phyloP scores from a whole-genome alignment of 2,797 vertebrate species.

The Xyrichtys novacula region DNA sequence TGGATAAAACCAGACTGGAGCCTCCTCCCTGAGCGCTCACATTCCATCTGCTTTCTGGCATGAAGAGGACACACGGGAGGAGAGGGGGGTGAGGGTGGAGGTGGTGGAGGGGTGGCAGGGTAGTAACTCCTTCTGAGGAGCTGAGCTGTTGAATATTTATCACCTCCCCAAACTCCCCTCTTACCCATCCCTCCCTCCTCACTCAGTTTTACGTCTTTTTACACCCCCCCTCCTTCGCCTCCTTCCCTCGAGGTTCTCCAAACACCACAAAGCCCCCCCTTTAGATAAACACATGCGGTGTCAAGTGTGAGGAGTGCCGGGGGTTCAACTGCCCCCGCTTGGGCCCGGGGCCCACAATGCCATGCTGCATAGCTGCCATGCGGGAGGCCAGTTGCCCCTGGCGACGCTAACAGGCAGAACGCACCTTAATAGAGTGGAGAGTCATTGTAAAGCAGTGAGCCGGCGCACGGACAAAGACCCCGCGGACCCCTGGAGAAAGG shows the following conservation, averaged over 20 bases:
- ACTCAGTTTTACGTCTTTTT: slow-evolving; percentile 81
- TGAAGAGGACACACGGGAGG: slow-evolving; percentile 72
- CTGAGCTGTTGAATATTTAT: slow-evolving; percentile 95
- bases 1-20: slow-evolving; percentile 93
- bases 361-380: slow-evolving; percentile 95
- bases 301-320: slow-evolving; percentile 96
- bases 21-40: slow-evolving; percentile 89
- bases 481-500: slow-evolving; percentile 89
- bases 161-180: slow-evolving; percentile 74
- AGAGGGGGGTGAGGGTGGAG: slow-evolving; percentile 35
- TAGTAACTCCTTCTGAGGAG: slow-evolving; percentile 79
- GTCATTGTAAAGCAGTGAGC: slow-evolving; percentile 99
- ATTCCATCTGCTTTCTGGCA: slow-evolving; percentile 89
- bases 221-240: slow-evolving; percentile 77
- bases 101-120: slow-evolving; percentile 52
- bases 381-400: slow-evolving; percentile 97
- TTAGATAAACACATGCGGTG: slow-evolving; percentile 99
- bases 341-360: slow-evolving; percentile 90
- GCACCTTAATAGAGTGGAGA: slow-evolving; percentile 99
- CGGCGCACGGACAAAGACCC: slow-evolving; percentile 91
- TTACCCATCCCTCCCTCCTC: slow-evolving; percentile 50
- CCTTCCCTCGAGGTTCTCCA: slow-evolving; percentile 78
- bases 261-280: slow-evolving; percentile 87
- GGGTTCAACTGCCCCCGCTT: slow-evolving; percentile 91
- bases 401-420: slow-evolving; percentile 99